phyloP scores from a whole-genome alignment of 2,113 vertebrate genomes.

The Cnemophilus loriae region DNA sequence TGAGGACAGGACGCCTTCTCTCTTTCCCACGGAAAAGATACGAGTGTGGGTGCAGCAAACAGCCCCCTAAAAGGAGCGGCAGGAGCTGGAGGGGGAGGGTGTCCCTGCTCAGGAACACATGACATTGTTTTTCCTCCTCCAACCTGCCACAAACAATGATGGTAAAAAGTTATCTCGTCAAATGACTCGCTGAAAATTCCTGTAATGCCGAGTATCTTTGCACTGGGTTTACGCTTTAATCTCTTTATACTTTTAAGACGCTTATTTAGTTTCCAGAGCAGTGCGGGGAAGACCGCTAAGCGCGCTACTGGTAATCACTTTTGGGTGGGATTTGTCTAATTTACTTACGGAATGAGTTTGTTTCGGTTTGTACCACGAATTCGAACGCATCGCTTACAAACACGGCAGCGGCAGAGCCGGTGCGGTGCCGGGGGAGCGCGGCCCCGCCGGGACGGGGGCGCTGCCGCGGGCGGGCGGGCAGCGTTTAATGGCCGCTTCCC shows the following conservation, averaged over 20 bases:
- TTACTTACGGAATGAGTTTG: not conserved
- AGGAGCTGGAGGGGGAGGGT: not conserved
- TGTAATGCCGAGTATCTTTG: not conserved
- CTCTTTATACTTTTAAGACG: slow-evolving; percentile 26
- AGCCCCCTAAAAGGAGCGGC: not conserved
- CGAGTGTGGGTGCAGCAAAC: not conserved
- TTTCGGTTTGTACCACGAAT: not conserved
- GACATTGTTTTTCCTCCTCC: not conserved
- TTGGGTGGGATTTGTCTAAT: slow-evolving; percentile 2
- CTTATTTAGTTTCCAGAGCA: slow-evolving; percentile 7
- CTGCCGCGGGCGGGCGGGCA: not conserved
- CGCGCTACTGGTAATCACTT: not conserved
- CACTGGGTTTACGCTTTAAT: not conserved
- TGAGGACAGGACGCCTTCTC: not conserved
- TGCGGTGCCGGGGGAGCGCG: not conserved
- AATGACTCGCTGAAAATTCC: not conserved
- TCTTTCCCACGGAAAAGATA: not conserved
- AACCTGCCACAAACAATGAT: not conserved
- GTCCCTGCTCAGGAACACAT: not conserved
- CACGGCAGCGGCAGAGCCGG: not conserved
- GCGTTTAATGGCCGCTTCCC: not conserved
- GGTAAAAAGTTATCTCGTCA: not conserved
- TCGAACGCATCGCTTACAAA: rapidly evolving
- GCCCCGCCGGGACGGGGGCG: not conserved
- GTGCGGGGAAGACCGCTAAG: not conserved